Conservation (phyloP, 1,140 invertebrate genomes). For the Drosophila biarmipes region DNA sequence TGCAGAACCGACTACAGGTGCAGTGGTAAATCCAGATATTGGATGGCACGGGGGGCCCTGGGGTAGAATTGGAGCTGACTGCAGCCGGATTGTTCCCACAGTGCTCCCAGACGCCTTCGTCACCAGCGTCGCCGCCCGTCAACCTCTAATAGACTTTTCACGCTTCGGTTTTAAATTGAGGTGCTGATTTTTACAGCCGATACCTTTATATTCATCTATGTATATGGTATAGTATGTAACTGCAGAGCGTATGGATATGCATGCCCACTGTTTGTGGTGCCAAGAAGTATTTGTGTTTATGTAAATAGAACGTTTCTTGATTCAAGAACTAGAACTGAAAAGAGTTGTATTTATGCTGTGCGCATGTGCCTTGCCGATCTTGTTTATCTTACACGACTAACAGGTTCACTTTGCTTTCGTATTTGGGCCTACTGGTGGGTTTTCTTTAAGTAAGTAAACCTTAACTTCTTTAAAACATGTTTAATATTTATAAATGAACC, state of each 20-base stretch:
- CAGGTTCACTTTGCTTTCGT: slow-evolving; percentile 5
- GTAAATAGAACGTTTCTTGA: slow-evolving; percentile 24
- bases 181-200: slow-evolving; percentile 73
- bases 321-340: slow-evolving; percentile 33
- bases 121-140: slow-evolving; percentile 30
- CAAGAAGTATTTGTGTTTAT: slow-evolving; percentile 26
- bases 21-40: slow-evolving; percentile 37
- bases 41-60: not conserved
- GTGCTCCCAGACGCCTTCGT: slow-evolving; percentile 52
- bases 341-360: slow-evolving; percentile 9
- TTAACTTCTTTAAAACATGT: not conserved
- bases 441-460: not conserved
- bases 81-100: slow-evolving; percentile 77
- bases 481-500: not conserved
- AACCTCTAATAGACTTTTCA: slow-evolving; percentile 77
- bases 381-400: slow-evolving; percentile 19
- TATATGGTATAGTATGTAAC: slow-evolving; percentile 4
- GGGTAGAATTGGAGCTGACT: slow-evolving; percentile 41
- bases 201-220: slow-evolving; percentile 26
- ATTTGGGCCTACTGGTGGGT: not conserved
- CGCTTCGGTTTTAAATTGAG: slow-evolving; percentile 79
- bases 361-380: slow-evolving; percentile 5
- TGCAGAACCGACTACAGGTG: slow-evolving; percentile 64
- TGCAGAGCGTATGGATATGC: slow-evolving; percentile 17
- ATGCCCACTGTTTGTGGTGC: slow-evolving; percentile 8